Base-by-base conservation (phyloP, 1,140 invertebrate species). In the Trachelipus rathkii region DNA sequence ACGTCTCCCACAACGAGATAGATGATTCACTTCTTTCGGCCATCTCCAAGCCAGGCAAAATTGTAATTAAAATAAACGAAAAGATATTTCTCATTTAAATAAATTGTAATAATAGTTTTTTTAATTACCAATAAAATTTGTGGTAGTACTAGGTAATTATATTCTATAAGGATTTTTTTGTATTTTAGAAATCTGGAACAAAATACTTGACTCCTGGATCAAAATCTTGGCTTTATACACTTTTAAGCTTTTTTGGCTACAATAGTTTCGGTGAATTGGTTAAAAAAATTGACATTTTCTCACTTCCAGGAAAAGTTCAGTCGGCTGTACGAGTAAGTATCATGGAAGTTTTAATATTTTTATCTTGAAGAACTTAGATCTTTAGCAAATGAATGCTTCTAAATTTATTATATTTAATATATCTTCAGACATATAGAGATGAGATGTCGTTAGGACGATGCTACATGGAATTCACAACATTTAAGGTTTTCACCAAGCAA, bases 381-480 rank as follows among this genome's bases (percentile, higher is more conserved):
- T 71, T 2, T 71, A 15, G 2, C 4, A n/a, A 71, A 71, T 13
- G 7, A 23, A 21, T 13, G 10, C 23, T 23, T 69, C 9, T n/a
- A 24, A 44, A 23, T 11, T 71, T 7, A 23, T 71, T 45, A 45
- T 10, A 72, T 72, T 44, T 72, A 53, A 33, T 33, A 4, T 23
- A n/a, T 11, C 33, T 6, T 11, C 71, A 76, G 74, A 74, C 72
- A 7, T 79, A 79, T 53, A 75, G 73, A n/a, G 78, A 80, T 33
- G 77, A 80, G 43, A 68, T 80, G 13, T 76, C 74, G 11, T 76
- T 78, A 77, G 79, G 79, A n/a, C 76, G 73, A 45, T 80, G 79
- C 44, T 80, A 80, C 72, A 80, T 78, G 79, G 79, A 80, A 71
- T 80, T 78, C 71, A 80, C 79, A 9, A 80, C 77, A 15, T 78